Conservation (phyloP, 2,113 vertebrate genomes). For the Oncorhynchus tshawytscha region DNA sequence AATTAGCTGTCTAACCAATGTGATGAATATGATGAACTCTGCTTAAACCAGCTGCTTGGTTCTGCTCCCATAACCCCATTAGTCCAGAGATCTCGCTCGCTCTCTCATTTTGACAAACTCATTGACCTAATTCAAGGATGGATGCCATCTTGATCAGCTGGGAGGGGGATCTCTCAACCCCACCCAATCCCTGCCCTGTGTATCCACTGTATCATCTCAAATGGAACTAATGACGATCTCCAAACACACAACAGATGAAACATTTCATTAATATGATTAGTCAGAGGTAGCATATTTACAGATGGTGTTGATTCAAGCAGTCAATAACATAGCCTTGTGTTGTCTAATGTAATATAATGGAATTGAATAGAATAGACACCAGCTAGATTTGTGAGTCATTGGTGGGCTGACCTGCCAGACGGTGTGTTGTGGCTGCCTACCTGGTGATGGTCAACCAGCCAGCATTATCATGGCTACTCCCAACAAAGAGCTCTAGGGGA, state of each 20-base stretch:
- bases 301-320: slow-evolving; percentile 26
- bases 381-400: too few relatives aligned
- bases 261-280: slow-evolving; percentile 11
- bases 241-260: slow-evolving; percentile 38
- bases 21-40: slow-evolving; percentile 26
- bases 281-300: slow-evolving; percentile 47
- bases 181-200: slow-evolving; percentile 2
- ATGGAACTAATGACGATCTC: slow-evolving; percentile 44
- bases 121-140: slow-evolving; percentile 76
- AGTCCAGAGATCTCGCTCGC: background rate
- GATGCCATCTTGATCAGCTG: slow-evolving; percentile 63
- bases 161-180: slow-evolving; percentile 34
- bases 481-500: slow-evolving; percentile 49
- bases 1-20: slow-evolving; percentile 45
- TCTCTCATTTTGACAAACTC: slow-evolving; percentile 73
- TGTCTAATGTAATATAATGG: too few relatives aligned
- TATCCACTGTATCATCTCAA: slow-evolving; percentile 24
- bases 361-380: too few relatives aligned
- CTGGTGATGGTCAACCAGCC: slow-evolving; percentile 25
- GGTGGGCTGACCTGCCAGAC: too few relatives aligned
- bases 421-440: too few relatives aligned
- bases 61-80: slow-evolving; percentile 45
- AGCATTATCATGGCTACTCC: slow-evolving; percentile 55
- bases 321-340: background rate
- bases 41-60: slow-evolving; percentile 53